Conservation (phyloP, 37 sponge, comb jelly and placozoan species). For the Ianthella basta region DNA sequence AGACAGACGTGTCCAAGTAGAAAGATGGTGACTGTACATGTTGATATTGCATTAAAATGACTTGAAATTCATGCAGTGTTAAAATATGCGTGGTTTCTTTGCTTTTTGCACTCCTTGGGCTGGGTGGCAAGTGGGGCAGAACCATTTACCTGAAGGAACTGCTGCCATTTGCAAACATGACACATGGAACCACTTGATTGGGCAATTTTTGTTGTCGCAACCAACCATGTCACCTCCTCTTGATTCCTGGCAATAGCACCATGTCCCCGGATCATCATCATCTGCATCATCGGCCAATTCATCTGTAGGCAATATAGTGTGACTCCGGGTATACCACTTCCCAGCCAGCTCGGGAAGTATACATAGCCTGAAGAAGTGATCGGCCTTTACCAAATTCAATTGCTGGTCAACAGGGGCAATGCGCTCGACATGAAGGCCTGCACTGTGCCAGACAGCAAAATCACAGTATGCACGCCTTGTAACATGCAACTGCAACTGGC, state of each 20-base stretch:
- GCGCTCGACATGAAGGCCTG: slow-evolving; percentile 8
- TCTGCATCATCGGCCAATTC: not conserved
- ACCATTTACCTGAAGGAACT: not conserved
- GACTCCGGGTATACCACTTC: slow-evolving; percentile 43
- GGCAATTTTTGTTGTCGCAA: slow-evolving; percentile 33
- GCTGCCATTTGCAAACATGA: not conserved
- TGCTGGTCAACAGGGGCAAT: slow-evolving; percentile 11
- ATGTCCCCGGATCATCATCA: slow-evolving; percentile 41
- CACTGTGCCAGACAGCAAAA: slow-evolving; percentile 34
- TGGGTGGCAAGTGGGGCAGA: not conserved
- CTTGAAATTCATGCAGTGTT: too few relatives aligned
- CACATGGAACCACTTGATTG: not conserved
- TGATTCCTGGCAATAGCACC: slow-evolving; percentile 38
- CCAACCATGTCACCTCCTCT: slow-evolving; percentile 56
- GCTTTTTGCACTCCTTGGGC: not conserved
- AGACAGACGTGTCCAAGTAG: not conserved
- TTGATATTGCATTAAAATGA: not conserved
- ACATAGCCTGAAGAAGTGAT: not conserved
- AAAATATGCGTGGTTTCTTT: too few relatives aligned
- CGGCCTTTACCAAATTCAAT: not conserved
- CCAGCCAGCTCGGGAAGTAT: slow-evolving; percentile 48
- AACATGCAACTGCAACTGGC: slow-evolving; percentile 42
- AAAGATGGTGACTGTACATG: not conserved
- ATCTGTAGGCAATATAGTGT: not conserved
- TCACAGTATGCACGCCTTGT: slow-evolving; percentile 31